Base-by-base conservation (phyloP, 1,140 invertebrate genomes). In the Calosoma granatense region DNA sequence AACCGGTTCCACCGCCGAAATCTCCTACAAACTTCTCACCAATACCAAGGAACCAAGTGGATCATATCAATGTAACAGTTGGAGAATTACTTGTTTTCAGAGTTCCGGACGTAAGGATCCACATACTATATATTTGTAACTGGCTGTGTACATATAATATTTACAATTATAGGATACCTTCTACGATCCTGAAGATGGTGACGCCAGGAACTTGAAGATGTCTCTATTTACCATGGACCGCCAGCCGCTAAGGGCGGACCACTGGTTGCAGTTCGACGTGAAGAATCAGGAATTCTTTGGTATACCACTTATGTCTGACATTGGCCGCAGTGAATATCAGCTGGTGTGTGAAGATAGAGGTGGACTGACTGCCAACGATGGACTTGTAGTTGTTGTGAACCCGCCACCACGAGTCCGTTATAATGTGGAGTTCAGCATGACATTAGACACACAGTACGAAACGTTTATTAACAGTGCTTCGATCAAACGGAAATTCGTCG, bases 281-380 rank as follows among this genome's bases (percentile, higher is more conserved):
- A 88, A 86, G 57, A 92, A 92, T 74, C 87, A 92, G 67, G 90
- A 93, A 76, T 92, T 94, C 68, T 93, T 83, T 70, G 92, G 92
- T 1, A 78, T 94, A 20, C 91, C 91, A 2, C 73, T 85, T 36
- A 66, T 74, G 2, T 72, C 73, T 1, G 83, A 93, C 67, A 76
- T 81, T 2, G 86, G 86, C 2, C 77, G 80, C 22, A 81, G 81
- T 56, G 85, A 89, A 62, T 94, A 92, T 69, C 81, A 88, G 59
- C 70, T 94, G 65, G 82, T 90, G 30, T 85, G 84, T 54, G 78
- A 85, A 65, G 84, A 83, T 61, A 81, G 78, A 15, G 84, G 79
- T 22, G 82, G 83, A 36, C 72, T 81, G 53, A 83, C 78, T 30
- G 86, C 85, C 1, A 87, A 81, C 41, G 90, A 93, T 72, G 86